Evolutionary conservation across 1,140 invertebrate species (phyloP).

Genomic region (Platyscapa corneri): DNA sequence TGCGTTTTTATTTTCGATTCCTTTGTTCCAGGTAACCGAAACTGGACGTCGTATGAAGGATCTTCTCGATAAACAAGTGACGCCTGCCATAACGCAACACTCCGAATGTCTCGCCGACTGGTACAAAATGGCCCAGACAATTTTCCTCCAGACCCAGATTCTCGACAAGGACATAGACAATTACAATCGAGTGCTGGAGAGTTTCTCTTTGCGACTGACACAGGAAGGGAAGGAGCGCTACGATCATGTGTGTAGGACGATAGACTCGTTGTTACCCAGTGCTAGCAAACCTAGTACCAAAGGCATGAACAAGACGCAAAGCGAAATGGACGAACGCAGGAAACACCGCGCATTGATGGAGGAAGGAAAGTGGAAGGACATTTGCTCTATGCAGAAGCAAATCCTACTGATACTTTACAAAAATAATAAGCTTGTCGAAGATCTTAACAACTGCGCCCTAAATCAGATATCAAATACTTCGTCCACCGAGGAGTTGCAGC

Average conservation of each 20-base stretch:
- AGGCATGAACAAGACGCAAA: slow-evolving; percentile 53
- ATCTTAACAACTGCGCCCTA: slow-evolving; percentile 32
- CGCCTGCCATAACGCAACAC: slow-evolving; percentile 79
- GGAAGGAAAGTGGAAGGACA: slow-evolving; percentile 65
- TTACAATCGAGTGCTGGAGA: slow-evolving; percentile 72
- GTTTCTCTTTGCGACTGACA: slow-evolving; percentile 65
- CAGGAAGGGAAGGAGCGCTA: slow-evolving; percentile 68
- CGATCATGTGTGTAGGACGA: slow-evolving; percentile 61
- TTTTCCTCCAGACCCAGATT: slow-evolving; percentile 84
- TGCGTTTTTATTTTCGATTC: background rate
- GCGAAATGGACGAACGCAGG: slow-evolving; percentile 10
- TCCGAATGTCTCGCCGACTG: slow-evolving; percentile 86
- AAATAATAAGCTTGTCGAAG: slow-evolving; percentile 70
- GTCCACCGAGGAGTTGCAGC: slow-evolving; percentile 14
- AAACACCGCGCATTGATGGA: slow-evolving; percentile 5
- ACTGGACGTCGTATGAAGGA: slow-evolving; percentile 81
- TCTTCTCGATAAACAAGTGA: slow-evolving; percentile 80
- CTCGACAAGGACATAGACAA: slow-evolving; percentile 82
- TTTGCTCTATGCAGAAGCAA: slow-evolving; percentile 71
- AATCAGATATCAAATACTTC: background rate
- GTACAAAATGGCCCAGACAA: slow-evolving; percentile 89
- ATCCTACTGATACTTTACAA: slow-evolving; percentile 69
- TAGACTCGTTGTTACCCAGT: slow-evolving; percentile 63
- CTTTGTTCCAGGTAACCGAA: slow-evolving; percentile 73
- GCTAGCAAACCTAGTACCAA: slow-evolving; percentile 57